Evolutionary conservation across 1,140 invertebrate species (phyloP).

Genomic region (Orius laevigatus): DNA sequence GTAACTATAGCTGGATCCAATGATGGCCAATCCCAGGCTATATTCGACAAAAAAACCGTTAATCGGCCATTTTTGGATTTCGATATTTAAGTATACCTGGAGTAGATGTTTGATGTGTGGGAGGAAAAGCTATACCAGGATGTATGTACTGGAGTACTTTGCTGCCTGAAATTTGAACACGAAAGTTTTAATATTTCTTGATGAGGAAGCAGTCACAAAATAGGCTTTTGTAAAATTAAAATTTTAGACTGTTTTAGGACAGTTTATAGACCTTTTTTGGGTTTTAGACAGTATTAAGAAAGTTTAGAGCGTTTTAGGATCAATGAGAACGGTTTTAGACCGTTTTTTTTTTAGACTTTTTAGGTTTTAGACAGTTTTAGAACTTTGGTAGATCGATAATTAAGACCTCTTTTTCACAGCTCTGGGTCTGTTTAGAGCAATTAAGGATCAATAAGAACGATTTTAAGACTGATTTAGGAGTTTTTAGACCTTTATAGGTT

Average conservation of each 20-base stretch:
- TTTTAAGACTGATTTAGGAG: not conserved
- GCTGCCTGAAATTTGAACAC: not conserved
- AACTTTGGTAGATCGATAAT: too few species aligned
- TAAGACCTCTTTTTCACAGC: too few species aligned
- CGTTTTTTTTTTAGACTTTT: too few species aligned
- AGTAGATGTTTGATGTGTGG: not conserved
- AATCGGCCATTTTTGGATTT: not conserved
- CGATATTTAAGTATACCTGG: not conserved
- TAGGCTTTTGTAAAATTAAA: not conserved
- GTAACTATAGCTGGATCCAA: slow-evolving; percentile 68
- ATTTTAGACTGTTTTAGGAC: not conserved
- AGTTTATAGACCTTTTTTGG: not conserved
- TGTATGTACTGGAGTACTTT: not conserved
- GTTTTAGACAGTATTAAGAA: too few species aligned
- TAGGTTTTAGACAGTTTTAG: not conserved
- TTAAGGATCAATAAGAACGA: too few species aligned
- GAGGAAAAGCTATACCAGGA: not conserved
- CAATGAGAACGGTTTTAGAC: too few species aligned
- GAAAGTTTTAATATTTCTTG: not conserved
- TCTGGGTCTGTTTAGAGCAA: too few species aligned
- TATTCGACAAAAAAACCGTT: slow-evolving; percentile 7
- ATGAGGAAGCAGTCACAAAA: not conserved
- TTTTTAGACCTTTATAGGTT: too few species aligned
- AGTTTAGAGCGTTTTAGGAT: not conserved
- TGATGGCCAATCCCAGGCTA: slow-evolving; percentile 52